Percentiles rank a stretch among this genome's conserved stretches.
Conservation (phyloP, 2,888 invertebrate genomes). For the Pogonocherus hispidulus region DNA sequence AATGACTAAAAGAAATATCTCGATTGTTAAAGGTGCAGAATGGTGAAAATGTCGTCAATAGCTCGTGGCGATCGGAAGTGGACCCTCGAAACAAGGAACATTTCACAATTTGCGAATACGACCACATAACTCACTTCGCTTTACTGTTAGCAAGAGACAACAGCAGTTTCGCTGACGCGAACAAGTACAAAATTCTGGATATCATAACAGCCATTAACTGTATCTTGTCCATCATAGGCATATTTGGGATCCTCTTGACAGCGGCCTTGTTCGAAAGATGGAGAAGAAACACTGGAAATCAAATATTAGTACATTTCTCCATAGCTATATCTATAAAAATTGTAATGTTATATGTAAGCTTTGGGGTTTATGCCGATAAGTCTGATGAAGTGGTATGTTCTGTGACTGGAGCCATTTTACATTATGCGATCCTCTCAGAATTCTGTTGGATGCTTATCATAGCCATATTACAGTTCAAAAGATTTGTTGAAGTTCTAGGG, state of each 20-base stretch:
- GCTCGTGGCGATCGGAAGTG: constrained; percentile 68
- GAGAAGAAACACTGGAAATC: constrained; percentile 69
- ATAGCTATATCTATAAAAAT: constrained; percentile 60
- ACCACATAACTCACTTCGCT: constrained; percentile 74
- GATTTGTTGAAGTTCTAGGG: constrained; percentile 76
- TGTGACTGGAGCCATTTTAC: constrained; percentile 73
- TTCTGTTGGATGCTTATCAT: constrained; percentile 83
- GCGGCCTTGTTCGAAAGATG: constrained; percentile 73
- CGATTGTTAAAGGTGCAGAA: constrained; percentile 12
- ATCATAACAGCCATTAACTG: constrained; percentile 72
- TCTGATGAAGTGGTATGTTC: constrained; percentile 72
- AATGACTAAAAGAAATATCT: too few relatives aligned
- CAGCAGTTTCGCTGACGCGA: constrained; percentile 54
- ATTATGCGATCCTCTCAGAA: constrained; percentile 77
- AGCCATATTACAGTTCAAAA: constrained; percentile 77
- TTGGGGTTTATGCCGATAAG: constrained; percentile 57
- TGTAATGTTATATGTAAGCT: constrained; percentile 55
- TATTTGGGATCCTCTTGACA: constrained; percentile 70
- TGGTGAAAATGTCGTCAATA: constrained; percentile 39
- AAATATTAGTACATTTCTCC: constrained; percentile 62
- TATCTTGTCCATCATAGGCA: constrained; percentile 70
- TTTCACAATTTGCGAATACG: constrained; percentile 70
- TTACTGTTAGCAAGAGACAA: constrained; percentile 68
- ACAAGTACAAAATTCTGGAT: constrained; percentile 55
- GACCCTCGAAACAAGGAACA: constrained; percentile 11